Percentiles rank a stretch among this genome's conserved stretches.
Conservation (phyloP, 2,888 invertebrate species). For the Colletes collaris region DNA sequence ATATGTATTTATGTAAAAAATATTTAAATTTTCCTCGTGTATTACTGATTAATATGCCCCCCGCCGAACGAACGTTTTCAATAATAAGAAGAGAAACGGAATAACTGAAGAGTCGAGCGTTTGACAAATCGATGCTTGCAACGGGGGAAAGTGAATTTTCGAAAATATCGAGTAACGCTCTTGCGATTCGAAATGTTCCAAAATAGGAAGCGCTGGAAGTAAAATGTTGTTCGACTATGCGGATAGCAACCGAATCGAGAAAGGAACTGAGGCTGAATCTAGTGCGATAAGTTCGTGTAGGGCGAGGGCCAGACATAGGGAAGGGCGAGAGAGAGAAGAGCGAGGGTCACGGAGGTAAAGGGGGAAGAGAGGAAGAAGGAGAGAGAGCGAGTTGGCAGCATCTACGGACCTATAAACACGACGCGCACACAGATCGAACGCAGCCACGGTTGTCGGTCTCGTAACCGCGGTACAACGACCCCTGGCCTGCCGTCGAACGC, state of each 20-base stretch:
- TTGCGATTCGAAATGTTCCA: too few relatives aligned
- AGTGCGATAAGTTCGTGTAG: slow-evolving; percentile 39
- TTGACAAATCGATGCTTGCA: too few relatives aligned
- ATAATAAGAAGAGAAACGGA: too few relatives aligned
- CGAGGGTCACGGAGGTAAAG: slow-evolving; percentile 14
- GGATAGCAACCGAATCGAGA: slow-evolving; percentile 4
- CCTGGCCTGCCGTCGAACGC: slow-evolving; percentile 67
- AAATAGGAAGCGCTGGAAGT: too few relatives aligned
- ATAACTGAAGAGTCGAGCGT: too few relatives aligned
- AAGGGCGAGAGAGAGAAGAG: slow-evolving; percentile 3
- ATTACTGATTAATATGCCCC: too few relatives aligned
- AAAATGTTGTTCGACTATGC: background rate
- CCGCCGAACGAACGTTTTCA: too few relatives aligned
- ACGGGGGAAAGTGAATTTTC: too few relatives aligned
- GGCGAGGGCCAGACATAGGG: slow-evolving; percentile 25
- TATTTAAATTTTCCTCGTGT: too few relatives aligned
- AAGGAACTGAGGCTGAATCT: background rate
- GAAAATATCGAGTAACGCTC: too few relatives aligned
- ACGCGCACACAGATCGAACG: slow-evolving; percentile 62
- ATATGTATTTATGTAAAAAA: too few relatives aligned
- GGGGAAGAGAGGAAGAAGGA: background rate
- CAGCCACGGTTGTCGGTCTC: slow-evolving; percentile 71
- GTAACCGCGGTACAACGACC: slow-evolving; percentile 79
- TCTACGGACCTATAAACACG: slow-evolving; percentile 67
- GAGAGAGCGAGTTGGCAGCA: slow-evolving; percentile 49